Percentiles rank a stretch among this genome's conserved stretches.
These are phyloP conservation scores for Gnathonemus longibarbis DNA, from an alignment of 2,113 vertebrate species.

Conservation along the genomic window DNA sequence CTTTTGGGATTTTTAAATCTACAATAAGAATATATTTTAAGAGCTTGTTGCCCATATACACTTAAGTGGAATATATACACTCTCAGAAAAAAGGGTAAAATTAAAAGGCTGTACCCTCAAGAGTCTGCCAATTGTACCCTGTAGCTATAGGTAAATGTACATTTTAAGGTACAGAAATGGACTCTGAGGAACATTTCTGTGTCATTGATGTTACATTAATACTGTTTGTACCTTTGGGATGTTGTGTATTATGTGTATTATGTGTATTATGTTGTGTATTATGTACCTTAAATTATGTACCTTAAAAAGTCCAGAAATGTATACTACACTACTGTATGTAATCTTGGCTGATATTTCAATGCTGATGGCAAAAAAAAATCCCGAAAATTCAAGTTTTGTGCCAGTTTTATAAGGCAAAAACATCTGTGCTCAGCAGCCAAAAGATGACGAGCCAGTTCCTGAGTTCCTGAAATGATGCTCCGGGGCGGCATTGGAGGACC, in stretches of 20 bases:
- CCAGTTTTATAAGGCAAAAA: neutral
- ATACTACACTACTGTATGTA: neutral
- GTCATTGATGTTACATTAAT: too few species aligned
- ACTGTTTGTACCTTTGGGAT: too few species aligned
- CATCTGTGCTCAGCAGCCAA: neutral
- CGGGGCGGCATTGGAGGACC: constrained; percentile 21
- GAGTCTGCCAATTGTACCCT: too few species aligned
- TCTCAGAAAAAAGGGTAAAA: too few species aligned
- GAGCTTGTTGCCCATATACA: neutral
- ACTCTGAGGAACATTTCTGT: too few species aligned
- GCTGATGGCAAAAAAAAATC: neutral
- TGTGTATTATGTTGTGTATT: too few species aligned
- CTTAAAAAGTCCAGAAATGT: too few species aligned
- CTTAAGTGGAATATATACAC: neutral
- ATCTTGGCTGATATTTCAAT: neutral
- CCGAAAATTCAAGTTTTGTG: neutral
- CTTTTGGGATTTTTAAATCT: neutral
- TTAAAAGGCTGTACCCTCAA: too few species aligned
- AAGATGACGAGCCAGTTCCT: constrained; percentile 3
- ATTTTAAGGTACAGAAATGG: too few species aligned
- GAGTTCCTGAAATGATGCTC: neutral
- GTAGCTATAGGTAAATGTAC: too few species aligned
- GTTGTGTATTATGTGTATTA: too few species aligned
- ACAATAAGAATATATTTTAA: neutral
- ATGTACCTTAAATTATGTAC: too few species aligned